Evolutionary conservation across 2,797 vertebrate genomes (phyloP).

Genomic region (Xiphorhynchus erythropygius): DNA sequence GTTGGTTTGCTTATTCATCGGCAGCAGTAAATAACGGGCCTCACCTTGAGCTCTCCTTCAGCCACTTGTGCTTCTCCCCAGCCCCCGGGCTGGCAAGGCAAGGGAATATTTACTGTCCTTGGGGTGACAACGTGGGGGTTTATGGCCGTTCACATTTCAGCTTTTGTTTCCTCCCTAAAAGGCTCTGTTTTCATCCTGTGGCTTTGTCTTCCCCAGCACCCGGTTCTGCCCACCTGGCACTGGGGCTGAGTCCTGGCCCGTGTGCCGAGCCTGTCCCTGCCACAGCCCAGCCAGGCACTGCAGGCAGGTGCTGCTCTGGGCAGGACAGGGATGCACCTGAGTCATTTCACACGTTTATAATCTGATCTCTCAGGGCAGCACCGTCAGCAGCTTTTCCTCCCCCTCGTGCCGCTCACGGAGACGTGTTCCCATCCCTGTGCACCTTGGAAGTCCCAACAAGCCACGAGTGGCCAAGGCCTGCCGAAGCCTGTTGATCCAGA

Average conservation of each 20-base stretch:
- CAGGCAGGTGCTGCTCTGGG: not conserved
- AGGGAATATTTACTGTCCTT: not conserved
- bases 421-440: not conserved
- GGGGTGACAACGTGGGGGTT: not conserved
- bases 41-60: conserved; percentile 56
- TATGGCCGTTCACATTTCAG: not conserved
- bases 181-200: not conserved
- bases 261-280: not conserved
- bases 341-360: not conserved
- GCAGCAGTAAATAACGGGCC: not conserved
- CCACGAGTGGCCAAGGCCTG: not conserved
- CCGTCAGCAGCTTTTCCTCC: not conserved
- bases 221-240: not conserved
- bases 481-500: not conserved
- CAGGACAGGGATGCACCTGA: not conserved
- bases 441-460: not conserved
- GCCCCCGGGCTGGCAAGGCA: not conserved
- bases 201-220: not conserved
- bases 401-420: not conserved
- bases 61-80: not conserved
- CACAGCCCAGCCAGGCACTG: not conserved
- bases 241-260: not conserved
- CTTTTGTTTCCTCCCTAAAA: conserved; percentile 1
- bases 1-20: conserved; percentile 11
- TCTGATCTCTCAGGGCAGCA: not conserved